phyloP scores from a whole-genome alignment of 2,113 vertebrate species.

The Zapornia atra region DNA sequence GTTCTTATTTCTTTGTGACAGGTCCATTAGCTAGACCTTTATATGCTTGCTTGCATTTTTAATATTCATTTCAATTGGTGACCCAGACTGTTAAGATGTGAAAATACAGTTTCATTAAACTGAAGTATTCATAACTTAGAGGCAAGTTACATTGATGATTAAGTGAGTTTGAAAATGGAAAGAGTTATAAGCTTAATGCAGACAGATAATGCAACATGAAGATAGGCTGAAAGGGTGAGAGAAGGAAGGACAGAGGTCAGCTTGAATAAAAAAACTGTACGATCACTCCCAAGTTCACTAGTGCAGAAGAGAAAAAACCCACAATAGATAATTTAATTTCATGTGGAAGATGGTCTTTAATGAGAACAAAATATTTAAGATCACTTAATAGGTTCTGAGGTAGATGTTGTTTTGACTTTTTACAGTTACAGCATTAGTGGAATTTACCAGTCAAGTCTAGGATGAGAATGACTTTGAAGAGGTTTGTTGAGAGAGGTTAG shows the following conservation, averaged over 20 bases:
- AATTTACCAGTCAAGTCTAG: not conserved
- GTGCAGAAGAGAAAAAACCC: not conserved
- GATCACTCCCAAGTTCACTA: not conserved
- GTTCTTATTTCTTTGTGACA: not conserved
- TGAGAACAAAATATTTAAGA: not conserved
- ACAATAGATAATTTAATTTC: not conserved
- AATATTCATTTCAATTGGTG: not conserved
- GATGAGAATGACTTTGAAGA: not conserved
- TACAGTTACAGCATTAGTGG: not conserved
- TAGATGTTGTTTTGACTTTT: not conserved
- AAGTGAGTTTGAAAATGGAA: not conserved
- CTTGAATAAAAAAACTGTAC: not conserved
- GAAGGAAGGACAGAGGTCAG: not conserved
- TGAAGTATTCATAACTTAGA: not conserved
- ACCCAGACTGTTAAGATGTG: not conserved
- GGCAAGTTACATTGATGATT: not conserved
- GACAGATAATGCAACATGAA: not conserved
- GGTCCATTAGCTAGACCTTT: not conserved
- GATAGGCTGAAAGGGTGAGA: not conserved
- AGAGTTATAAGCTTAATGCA: not conserved
- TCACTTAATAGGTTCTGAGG: not conserved
- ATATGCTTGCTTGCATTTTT: not conserved
- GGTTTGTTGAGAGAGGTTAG: not conserved
- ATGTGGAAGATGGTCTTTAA: not conserved
- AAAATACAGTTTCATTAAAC: conserved; percentile 30